A percentile compares a stretch with the other conserved stretches of the same genome.
These are phyloP conservation scores for Sinella curviseta DNA, from an alignment of 1,140 invertebrate species.

Conservation along the genomic window DNA sequence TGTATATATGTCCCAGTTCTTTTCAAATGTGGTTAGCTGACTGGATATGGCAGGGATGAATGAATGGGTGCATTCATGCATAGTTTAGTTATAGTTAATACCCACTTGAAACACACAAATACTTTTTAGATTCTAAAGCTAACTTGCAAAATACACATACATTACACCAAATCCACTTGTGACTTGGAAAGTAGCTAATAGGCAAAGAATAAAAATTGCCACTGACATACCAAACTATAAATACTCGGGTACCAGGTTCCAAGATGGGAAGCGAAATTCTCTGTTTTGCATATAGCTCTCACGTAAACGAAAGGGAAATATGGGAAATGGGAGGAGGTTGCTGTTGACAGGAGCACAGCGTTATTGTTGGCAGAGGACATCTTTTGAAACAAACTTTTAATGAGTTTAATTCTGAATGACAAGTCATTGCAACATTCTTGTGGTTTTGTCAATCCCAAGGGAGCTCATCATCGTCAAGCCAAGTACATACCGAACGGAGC, in stretches of 20 bases:
- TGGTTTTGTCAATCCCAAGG: not conserved
- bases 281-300: not conserved
- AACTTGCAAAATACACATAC: not conserved
- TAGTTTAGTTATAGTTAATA: too few species aligned
- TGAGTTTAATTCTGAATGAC: slow-evolving; percentile 13
- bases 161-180: too few species aligned
- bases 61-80: not conserved
- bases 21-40: too few species aligned
- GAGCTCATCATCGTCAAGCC: not conserved
- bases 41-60: not conserved
- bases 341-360: not conserved
- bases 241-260: not conserved
- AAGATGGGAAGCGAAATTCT: too few species aligned
- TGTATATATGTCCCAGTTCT: too few species aligned
- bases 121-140: not conserved
- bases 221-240: not conserved
- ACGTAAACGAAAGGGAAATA: too few species aligned
- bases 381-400: not conserved
- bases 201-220: not conserved
- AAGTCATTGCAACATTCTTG: slow-evolving; percentile 1
- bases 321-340: not conserved
- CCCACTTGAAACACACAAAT: not conserved
- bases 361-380: not conserved
- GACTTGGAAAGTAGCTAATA: not conserved
- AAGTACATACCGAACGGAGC: not conserved